Conservation (phyloP, 1,140 invertebrate species). For the Dysdera silvatica region DNA sequence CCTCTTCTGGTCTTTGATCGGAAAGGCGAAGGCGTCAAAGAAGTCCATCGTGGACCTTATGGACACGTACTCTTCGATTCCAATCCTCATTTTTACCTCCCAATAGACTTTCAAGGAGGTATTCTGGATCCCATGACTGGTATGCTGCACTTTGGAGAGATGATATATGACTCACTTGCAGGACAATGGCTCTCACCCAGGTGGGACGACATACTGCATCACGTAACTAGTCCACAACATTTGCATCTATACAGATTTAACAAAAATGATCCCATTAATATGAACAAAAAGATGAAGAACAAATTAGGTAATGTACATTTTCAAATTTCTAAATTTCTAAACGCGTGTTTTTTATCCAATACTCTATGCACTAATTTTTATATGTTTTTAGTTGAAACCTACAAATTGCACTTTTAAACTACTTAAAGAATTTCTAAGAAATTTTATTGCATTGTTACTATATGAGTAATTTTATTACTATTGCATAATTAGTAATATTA, state of each 20-base stretch:
- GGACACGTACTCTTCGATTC: slow-evolving; percentile 80
- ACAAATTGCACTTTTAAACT: no score
- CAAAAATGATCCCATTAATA: slow-evolving; percentile 86
- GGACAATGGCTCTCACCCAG: slow-evolving; percentile 92
- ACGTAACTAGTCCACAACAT: slow-evolving; percentile 70
- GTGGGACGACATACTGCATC: slow-evolving; percentile 74
- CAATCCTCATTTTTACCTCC: slow-evolving; percentile 81
- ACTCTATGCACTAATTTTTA: no score
- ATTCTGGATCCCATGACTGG: slow-evolving; percentile 70
- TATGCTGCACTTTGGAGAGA: slow-evolving; percentile 69
- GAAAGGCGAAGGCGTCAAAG: slow-evolving; percentile 81
- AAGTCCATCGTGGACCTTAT: slow-evolving; percentile 81
- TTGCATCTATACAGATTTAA: slow-evolving; percentile 85
- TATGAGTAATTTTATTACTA: no score
- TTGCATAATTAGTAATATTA: no score
- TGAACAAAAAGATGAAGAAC: slow-evolving; percentile 40
- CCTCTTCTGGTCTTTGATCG: slow-evolving; percentile 83
- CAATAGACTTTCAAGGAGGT: slow-evolving; percentile 87
- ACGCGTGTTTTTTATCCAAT: no score
- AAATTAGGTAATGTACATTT: slow-evolving; percentile 34
- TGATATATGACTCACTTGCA: slow-evolving; percentile 83
- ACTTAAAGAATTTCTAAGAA: no score
- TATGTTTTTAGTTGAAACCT: no score
- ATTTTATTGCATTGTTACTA: no score
- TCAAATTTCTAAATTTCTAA: no score